Percentiles rank a stretch among this genome's conserved stretches.
Conservation (phyloP, 37 sponge, comb jelly and placozoan species). For the Axinella damicornis region DNA sequence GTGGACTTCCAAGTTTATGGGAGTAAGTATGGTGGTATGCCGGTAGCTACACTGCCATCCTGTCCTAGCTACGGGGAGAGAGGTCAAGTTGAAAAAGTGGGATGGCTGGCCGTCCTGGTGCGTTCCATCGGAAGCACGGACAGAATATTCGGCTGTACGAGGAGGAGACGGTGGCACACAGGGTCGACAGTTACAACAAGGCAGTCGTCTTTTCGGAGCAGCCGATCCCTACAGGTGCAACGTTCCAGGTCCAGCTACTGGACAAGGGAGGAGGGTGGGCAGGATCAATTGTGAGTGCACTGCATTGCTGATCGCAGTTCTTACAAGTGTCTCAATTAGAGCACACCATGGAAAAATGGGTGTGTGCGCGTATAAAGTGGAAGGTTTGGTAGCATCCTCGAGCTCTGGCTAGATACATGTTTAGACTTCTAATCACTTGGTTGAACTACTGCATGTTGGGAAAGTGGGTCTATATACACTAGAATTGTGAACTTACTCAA, state of each 20-base stretch:
- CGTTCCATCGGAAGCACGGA: constrained; percentile 83
- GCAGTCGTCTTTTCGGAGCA: constrained; percentile 86
- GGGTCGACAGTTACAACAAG: constrained; percentile 89
- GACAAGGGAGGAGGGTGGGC: constrained; percentile 95
- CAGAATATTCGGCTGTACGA: constrained; percentile 73
- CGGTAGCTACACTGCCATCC: not conserved
- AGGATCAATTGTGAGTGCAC: constrained; percentile 83
- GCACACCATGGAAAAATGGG: no score
- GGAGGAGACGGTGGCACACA: constrained; percentile 77
- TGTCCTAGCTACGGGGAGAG: no score
- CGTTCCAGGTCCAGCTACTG: constrained; percentile 78
- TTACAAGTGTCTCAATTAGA: no score
- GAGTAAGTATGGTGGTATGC: not conserved
- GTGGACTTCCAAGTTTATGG: no score
- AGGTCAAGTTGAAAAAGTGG: not conserved
- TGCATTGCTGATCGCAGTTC: no score
- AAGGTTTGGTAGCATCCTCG: no score
- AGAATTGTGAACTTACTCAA: no score
- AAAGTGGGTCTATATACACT: no score
- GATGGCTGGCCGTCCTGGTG: constrained; percentile 67
- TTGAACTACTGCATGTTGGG: no score
- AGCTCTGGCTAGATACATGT: no score
- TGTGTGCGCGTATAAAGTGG: no score
- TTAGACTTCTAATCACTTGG: no score
- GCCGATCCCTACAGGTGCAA: constrained; percentile 65